Evolutionary conservation across 92 coral and sea anemone species (phyloP).

Genomic region (Paramuricea clavata): DNA sequence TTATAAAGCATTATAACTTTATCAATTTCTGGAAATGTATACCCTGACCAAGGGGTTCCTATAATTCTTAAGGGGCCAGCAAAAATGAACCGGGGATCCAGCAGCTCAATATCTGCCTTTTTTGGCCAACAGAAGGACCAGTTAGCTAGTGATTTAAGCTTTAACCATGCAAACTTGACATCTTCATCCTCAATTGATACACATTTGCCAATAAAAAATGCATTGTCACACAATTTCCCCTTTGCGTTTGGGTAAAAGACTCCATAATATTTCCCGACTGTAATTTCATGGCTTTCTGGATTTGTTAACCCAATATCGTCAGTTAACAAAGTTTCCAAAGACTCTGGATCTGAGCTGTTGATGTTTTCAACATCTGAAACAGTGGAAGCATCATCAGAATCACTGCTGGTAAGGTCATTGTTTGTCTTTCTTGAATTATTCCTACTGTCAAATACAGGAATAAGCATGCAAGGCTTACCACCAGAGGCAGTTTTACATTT

Average conservation of each 20-base stretch:
- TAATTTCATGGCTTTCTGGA: not conserved
- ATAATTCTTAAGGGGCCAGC: not conserved
- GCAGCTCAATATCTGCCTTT: not conserved
- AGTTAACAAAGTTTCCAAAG: not conserved
- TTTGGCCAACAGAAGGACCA: not conserved
- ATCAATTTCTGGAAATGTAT: not conserved
- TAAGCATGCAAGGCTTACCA: not conserved
- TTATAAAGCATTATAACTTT: not conserved
- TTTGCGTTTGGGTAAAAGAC: not conserved
- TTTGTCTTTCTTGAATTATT: not conserved
- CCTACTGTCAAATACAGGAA: slow-evolving; percentile 11
- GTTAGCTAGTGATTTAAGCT: not conserved
- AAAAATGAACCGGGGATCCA: not conserved
- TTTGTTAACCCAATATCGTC: not conserved
- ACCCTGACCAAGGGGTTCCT: not conserved
- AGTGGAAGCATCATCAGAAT: not conserved
- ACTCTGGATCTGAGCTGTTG: too few relatives aligned
- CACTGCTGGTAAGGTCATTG: slow-evolving; percentile 2
- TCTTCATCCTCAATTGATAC: not conserved
- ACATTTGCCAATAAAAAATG: not conserved
- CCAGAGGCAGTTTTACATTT: slow-evolving; percentile 22
- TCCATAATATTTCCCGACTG: not conserved
- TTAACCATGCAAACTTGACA: not conserved
- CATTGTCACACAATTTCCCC: not conserved
- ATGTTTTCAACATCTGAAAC: not conserved